Base-by-base conservation (phyloP, 2,888 invertebrate species). In the Lamproptera curius region DNA sequence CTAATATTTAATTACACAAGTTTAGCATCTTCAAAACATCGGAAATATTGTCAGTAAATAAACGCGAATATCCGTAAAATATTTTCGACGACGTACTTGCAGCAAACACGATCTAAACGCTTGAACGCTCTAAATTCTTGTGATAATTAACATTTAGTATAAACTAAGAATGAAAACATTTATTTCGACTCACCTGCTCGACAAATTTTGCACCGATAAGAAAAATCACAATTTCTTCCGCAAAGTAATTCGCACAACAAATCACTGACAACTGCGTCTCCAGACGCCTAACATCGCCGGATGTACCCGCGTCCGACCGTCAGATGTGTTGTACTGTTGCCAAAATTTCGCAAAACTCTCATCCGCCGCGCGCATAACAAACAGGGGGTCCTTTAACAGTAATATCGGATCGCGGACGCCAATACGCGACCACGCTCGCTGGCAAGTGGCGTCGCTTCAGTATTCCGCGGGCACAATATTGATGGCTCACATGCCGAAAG, bases 321-420 rank as follows among this genome's bases (percentile, higher is more conserved):
- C 55, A 59, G 65, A 58, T 56, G 60, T 57, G 38, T 59, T 60
- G 63, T 57, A 53, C 56, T 50, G 63, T 68, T 81, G 84, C 83
- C 83, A 83, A 85, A 81, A 80, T 76, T 81, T 83, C 78, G 72
- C 76, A 57, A 67, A 74, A 73, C 72, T 68, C 66, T 64, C 59
- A 65, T 57, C 62, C 65, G 71, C 53, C 55, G 59, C 58, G 58
- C 65, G 79, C 73, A 77, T 80, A 76, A 69, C 73, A 80, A 81
- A n/a, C 31, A n/a, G n/a, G n/a, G n/a, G n/a, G n/a, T n/a, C n/a
- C n/a, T n/a, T n/a, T n/a, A n/a, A n/a, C n/a, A n/a, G n/a, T n/a
- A n/a, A n/a, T n/a, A 5, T 20, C 20, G 20, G 20, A 20, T 20
- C 20, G 20, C 20, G 20, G 20, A 20, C 44, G 56, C 59, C 62